A percentile compares a stretch with the other conserved stretches of the same genome.
Evolutionary conservation across 2,113 vertebrate genomes (phyloP).

Genomic region (Meriones unguiculatus): DNA sequence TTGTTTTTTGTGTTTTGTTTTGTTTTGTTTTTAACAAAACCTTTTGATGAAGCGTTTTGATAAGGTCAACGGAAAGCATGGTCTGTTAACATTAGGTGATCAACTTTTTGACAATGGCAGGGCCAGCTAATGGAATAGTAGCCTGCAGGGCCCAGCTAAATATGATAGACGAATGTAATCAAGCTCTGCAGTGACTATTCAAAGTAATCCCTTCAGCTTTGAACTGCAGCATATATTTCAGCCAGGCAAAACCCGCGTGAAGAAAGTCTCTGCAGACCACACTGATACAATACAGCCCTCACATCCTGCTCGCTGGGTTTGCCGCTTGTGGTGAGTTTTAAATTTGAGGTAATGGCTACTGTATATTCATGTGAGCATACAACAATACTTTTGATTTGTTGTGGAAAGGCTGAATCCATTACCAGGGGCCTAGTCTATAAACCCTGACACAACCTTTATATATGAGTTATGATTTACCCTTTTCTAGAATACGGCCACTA

Average conservation of each 20-base stretch:
- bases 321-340: conserved; percentile 87
- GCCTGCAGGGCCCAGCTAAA: conserved; percentile 94
- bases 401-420: conserved; percentile 87
- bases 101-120: conserved; percentile 91
- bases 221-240: conserved; percentile 92
- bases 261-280: conserved; percentile 90
- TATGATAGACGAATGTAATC: conserved; percentile 95
- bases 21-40: conserved; percentile 77
- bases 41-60: conserved; percentile 90
- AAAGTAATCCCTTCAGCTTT: conserved; percentile 93
- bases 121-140: conserved; percentile 93
- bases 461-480: conserved; percentile 85
- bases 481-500: conserved; percentile 83
- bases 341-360: conserved; percentile 91
- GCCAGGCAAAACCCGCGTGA: conserved; percentile 87
- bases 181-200: conserved; percentile 95
- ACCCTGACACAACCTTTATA: conserved; percentile 87
- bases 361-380: conserved; percentile 90
- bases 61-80: conserved; percentile 89
- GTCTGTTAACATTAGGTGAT: conserved; percentile 91
- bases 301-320: conserved; percentile 83
- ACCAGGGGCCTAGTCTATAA: conserved; percentile 89
- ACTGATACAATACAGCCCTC: conserved; percentile 89
- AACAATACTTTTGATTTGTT: conserved; percentile 91
- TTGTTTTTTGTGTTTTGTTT: conserved; percentile 69